phyloP scores from a whole-genome alignment of 2,888 invertebrate genomes.

The Chymomyza caudatula region DNA sequence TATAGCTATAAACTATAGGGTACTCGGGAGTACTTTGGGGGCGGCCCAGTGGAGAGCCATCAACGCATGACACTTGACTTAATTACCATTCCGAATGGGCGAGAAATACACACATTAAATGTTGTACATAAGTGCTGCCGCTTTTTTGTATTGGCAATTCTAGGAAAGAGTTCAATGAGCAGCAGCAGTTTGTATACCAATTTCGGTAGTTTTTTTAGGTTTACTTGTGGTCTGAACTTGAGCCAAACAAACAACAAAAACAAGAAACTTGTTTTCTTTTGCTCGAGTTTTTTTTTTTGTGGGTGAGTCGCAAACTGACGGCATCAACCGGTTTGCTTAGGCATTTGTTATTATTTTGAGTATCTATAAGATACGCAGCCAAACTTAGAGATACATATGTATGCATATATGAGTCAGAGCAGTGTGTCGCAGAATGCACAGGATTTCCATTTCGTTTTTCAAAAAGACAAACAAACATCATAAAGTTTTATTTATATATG shows the following conservation, averaged over 20 bases:
- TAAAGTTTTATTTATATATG: conserved; percentile 1
- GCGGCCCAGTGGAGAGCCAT: conserved; percentile 29
- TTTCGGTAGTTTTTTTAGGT: conserved; percentile 3
- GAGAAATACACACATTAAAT: too few relatives aligned
- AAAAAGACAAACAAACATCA: conserved; percentile 13
- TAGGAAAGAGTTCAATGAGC: conserved; percentile 5
- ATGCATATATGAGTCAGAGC: conserved; percentile 35
- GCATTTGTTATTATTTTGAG: conserved; percentile 20
- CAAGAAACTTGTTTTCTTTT: conserved; percentile 38
- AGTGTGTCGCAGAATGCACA: not conserved
- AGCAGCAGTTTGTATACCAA: not conserved
- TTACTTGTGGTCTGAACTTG: conserved; percentile 35
- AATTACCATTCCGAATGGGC: too few relatives aligned
- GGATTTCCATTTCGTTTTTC: conserved; percentile 50
- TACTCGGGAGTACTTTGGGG: not conserved
- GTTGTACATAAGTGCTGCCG: conserved; percentile 24
- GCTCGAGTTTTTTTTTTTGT: conserved; percentile 19
- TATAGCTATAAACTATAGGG: not conserved
- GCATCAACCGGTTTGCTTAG: conserved; percentile 69
- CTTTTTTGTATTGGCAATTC: conserved; percentile 12
- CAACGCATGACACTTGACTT: conserved; percentile 52
- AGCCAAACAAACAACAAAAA: conserved; percentile 21
- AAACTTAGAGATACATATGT: not conserved
- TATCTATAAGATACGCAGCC: conserved; percentile 40
- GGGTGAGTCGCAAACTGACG: conserved; percentile 58